These are phyloP conservation scores for Bolborhynchus lineola DNA, from an alignment of 2,113 vertebrate species.

Conservation along the genomic window DNA sequence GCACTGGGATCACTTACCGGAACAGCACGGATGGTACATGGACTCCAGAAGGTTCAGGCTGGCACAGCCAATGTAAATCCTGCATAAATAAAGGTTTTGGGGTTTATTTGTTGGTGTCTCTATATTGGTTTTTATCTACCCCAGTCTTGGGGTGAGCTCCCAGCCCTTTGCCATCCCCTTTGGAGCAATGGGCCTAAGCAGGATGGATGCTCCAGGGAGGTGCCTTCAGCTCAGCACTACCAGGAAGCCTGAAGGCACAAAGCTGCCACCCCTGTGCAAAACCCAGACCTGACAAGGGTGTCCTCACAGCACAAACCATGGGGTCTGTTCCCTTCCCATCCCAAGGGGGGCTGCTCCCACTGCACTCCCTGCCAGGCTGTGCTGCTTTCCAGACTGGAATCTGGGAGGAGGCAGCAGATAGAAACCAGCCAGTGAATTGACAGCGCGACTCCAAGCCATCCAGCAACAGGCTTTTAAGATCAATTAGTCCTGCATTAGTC, in stretches of 20 bases:
- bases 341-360: neutral
- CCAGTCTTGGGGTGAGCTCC: neutral
- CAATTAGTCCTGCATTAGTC: neutral
- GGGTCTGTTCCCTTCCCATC: neutral
- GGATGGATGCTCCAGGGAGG: neutral
- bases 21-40: fast-evolving
- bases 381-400: neutral
- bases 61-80: neutral
- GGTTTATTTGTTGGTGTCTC: neutral
- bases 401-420: neutral
- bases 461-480: neutral
- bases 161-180: neutral
- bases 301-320: fast-evolving
- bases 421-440: neutral
- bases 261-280: neutral
- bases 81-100: neutral
- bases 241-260: neutral
- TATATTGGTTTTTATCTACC: fast-evolving
- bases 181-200: fast-evolving
- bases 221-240: neutral
- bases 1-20: fast-evolving
- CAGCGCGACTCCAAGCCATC: fast-evolving
- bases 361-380: no score
- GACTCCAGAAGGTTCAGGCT: neutral
- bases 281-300: no score